phyloP scores from a whole-genome alignment of 2,888 invertebrate genomes.

The Xanthorhoe spadicearia region DNA sequence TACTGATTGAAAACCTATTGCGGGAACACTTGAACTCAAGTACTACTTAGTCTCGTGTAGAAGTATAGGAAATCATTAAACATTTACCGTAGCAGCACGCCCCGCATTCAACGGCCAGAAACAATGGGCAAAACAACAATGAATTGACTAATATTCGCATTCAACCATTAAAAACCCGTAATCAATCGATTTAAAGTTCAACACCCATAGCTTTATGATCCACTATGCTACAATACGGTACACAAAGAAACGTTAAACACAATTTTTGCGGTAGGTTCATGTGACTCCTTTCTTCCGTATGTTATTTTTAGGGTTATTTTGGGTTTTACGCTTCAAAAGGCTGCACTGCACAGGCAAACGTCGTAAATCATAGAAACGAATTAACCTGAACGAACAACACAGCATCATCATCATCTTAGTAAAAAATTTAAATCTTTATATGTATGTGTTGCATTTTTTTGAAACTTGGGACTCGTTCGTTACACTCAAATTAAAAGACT shows the following conservation, averaged over 20 bases:
- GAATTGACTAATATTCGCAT: slow-evolving; percentile 70
- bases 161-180: slow-evolving; percentile 78
- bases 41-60: not conserved
- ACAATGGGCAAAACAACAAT: slow-evolving; percentile 61
- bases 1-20: too few species aligned
- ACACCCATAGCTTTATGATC: slow-evolving; percentile 63
- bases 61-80: slow-evolving; percentile 40
- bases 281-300: slow-evolving; percentile 65
- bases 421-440: too few species aligned
- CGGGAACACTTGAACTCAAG: not conserved
- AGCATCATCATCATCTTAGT: too few species aligned
- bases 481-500: too few species aligned
- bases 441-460: too few species aligned
- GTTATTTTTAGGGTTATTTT: slow-evolving; percentile 45
- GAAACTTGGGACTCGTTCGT: too few species aligned
- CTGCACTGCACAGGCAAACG: not conserved
- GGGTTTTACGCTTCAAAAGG: slow-evolving; percentile 47
- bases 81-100: slow-evolving; percentile 41
- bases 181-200: slow-evolving; percentile 79
- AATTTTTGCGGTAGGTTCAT: slow-evolving; percentile 78
- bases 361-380: slow-evolving; percentile 20
- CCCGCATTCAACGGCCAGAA: slow-evolving; percentile 37
- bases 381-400: too few species aligned
- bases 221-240: slow-evolving; percentile 74
- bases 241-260: slow-evolving; percentile 77